Conservation (phyloP, 2,113 vertebrate genomes). For the Pavo muticus region DNA sequence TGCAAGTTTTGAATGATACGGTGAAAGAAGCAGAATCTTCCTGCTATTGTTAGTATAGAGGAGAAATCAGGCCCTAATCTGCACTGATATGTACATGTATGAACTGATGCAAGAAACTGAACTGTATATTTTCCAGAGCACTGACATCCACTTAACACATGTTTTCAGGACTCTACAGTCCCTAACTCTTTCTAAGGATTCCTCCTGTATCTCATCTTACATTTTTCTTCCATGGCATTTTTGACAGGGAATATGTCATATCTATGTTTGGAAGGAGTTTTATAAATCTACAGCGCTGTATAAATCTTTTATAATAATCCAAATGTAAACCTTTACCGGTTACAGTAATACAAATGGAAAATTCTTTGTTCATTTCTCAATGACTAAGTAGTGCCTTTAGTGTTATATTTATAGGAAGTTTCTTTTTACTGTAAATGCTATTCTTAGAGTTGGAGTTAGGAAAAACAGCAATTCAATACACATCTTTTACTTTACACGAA, state of each 20-base stretch:
- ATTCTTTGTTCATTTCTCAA: conserved; percentile 1
- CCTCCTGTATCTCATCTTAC: neutral
- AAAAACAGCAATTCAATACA: neutral
- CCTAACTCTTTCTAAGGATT: neutral
- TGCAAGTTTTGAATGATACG: neutral
- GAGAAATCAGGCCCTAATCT: neutral
- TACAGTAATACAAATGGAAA: conserved; percentile 27
- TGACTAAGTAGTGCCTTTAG: conserved; percentile 22
- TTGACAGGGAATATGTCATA: neutral
- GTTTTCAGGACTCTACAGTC: neutral
- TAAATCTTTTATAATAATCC: conserved; percentile 30
- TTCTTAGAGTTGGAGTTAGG: conserved; percentile 37
- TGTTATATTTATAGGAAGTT: conserved; percentile 11
- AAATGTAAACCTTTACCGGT: conserved; percentile 7
- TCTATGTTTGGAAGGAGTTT: neutral
- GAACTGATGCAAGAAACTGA: neutral
- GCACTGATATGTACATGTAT: neutral
- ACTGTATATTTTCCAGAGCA: neutral
- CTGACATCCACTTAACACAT: neutral
- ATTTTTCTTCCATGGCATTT: neutral
- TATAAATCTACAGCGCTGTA: neutral
- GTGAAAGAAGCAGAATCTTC: neutral
- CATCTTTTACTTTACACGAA: neutral
- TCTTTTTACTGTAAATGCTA: conserved; percentile 37
- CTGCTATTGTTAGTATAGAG: neutral